Conservation (phyloP, 2,888 invertebrate species). For the Ctenicera cuprea region DNA sequence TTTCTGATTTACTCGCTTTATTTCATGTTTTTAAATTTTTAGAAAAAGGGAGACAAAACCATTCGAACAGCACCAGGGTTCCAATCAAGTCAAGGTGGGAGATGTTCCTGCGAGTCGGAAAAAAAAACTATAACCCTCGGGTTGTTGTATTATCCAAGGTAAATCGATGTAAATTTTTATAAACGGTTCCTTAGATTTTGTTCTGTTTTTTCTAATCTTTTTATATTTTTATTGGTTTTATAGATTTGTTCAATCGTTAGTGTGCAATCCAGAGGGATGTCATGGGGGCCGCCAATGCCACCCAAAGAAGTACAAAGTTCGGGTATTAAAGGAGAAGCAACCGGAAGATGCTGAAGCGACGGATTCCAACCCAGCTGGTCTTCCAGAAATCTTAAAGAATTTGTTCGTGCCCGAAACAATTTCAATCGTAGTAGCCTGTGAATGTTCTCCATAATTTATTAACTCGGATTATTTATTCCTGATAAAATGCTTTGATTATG, state of each 20-base stretch:
- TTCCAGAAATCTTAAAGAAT: constrained; percentile 66
- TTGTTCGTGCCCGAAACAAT: constrained; percentile 66
- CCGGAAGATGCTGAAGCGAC: constrained; percentile 51
- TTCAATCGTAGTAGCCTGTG: constrained; percentile 69
- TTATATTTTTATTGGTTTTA: too few species aligned
- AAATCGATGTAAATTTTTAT: constrained; percentile 1
- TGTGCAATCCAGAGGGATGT: constrained; percentile 66
- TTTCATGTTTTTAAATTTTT: too few species aligned
- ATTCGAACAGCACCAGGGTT: constrained; percentile 20
- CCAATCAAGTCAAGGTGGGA: neutral
- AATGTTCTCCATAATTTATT: constrained; percentile 63
- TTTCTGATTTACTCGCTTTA: too few species aligned
- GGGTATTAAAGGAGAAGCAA: constrained; percentile 63
- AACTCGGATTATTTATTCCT: neutral
- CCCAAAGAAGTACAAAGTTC: constrained; percentile 66
- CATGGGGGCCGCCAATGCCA: constrained; percentile 62
- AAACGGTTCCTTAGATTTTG: too few species aligned
- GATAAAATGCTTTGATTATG: neutral
- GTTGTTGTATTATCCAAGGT: constrained; percentile 45
- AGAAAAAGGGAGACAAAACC: constrained; percentile 28
- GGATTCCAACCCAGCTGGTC: constrained; percentile 50
- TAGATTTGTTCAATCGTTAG: constrained; percentile 65
- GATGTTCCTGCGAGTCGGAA: constrained; percentile 41
- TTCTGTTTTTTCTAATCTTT: too few species aligned
- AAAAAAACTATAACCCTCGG: constrained; percentile 29